phyloP scores from a whole-genome alignment of 1,140 invertebrate genomes.

The Drosophila lowei region DNA sequence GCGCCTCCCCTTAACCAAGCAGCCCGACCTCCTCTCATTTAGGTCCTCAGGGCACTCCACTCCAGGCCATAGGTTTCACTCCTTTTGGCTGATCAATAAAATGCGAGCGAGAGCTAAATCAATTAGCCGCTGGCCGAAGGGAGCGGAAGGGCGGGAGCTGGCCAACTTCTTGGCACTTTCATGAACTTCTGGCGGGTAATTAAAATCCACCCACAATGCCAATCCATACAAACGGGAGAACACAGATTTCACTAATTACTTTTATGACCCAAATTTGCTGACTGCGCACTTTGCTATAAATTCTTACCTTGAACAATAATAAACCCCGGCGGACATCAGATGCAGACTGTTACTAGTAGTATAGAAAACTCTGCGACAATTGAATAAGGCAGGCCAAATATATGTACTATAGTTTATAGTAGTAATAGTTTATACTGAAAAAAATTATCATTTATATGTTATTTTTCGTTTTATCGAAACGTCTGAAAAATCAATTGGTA shows the following conservation, averaged over 20 bases:
- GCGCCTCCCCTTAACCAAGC: no score
- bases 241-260: constrained; percentile 76
- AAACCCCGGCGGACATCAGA: constrained; percentile 42
- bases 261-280: constrained; percentile 77
- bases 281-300: constrained; percentile 66
- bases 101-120: constrained; percentile 46
- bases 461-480: no score
- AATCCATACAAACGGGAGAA: constrained; percentile 36
- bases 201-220: constrained; percentile 53
- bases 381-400: no score
- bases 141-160: no score
- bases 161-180: constrained; percentile 51
- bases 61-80: constrained; percentile 20
- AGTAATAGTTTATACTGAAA: no score
- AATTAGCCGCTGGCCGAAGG: constrained; percentile 32
- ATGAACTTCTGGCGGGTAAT: constrained; percentile 52
- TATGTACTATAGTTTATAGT: neutral
- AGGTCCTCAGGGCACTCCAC: constrained; percentile 6
- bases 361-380: neutral
- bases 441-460: no score
- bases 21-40: no score
- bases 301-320: constrained; percentile 62
- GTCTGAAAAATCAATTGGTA: no score
- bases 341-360: constrained; percentile 37
- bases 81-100: constrained; percentile 48